These are phyloP conservation scores for Rhynchomys soricoides DNA, from an alignment of 2,113 vertebrate species.

Conservation along the genomic window DNA sequence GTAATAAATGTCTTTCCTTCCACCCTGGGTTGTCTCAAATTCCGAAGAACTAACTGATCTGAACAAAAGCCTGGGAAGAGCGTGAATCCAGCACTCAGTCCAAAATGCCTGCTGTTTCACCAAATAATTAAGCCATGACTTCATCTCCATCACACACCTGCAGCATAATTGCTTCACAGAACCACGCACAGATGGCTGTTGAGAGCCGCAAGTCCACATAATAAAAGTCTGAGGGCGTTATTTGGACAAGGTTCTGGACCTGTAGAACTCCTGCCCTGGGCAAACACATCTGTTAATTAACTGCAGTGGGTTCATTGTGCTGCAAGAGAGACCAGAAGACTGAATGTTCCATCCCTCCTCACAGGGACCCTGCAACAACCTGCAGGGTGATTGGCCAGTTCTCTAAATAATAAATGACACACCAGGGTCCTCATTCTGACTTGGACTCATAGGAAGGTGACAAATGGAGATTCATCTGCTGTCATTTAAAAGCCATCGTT, in stretches of 20 bases:
- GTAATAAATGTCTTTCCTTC: neutral
- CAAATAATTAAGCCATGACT: constrained; percentile 62
- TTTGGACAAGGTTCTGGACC: constrained; percentile 66
- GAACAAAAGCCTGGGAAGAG: neutral
- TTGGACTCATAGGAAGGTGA: neutral
- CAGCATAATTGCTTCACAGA: constrained; percentile 64
- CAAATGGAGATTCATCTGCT: neutral
- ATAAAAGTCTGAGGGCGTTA: constrained; percentile 16
- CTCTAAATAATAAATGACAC: constrained; percentile 39
- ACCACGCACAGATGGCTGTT: constrained; percentile 62
- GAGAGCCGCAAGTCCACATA: neutral
- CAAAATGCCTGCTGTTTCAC: constrained; percentile 27
- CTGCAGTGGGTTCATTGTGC: neutral
- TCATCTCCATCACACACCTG: constrained; percentile 71
- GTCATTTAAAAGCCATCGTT: neutral
- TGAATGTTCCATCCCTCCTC: neutral
- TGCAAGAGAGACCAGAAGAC: neutral
- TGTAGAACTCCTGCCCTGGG: neutral
- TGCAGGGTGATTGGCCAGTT: neutral
- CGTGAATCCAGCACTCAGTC: neutral
- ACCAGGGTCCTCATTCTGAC: neutral
- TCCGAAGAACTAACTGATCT: constrained; percentile 44
- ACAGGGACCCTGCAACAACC: rapidly evolving
- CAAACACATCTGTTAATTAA: constrained; percentile 53
- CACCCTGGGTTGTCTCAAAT: constrained; percentile 31